Conservation (phyloP, 1,140 invertebrate genomes). For the Orchestia grillus region DNA sequence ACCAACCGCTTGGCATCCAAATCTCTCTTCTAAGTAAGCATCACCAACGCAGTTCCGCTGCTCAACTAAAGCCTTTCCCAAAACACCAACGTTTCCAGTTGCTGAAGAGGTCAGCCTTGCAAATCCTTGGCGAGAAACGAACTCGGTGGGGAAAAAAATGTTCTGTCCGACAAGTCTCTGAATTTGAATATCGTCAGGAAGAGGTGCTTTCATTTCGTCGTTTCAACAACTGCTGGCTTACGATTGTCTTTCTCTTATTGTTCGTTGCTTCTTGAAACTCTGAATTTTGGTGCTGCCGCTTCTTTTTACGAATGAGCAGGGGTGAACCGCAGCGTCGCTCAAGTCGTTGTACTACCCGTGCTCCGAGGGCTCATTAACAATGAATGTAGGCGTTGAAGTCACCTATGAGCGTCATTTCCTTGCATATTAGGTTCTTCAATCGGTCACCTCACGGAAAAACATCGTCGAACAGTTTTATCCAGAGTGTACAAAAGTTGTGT, state of each 20-base stretch:
- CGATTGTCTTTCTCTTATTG: background rate
- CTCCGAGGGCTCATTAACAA: too few species aligned
- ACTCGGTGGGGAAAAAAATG: background rate
- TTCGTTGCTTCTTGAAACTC: background rate
- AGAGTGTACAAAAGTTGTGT: too few species aligned
- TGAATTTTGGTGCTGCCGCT: background rate
- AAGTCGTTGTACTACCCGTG: too few species aligned
- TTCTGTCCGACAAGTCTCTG: background rate
- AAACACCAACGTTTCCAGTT: background rate
- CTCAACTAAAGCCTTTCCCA: background rate
- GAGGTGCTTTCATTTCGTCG: background rate
- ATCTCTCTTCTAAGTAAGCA: background rate
- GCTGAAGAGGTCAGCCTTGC: background rate
- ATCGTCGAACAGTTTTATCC: too few species aligned
- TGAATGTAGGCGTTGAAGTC: too few species aligned
- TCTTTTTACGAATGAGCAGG: background rate
- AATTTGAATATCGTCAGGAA: background rate
- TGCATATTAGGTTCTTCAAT: too few species aligned
- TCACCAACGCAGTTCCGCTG: background rate
- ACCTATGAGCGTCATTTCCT: too few species aligned
- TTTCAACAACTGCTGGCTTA: background rate
- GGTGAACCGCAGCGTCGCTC: background rate
- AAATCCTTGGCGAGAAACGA: background rate
- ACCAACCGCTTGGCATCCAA: background rate
- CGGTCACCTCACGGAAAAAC: too few species aligned